Evolutionary conservation across 2,113 vertebrate genomes (phyloP).

Genomic region (Chloebia gouldiae): DNA sequence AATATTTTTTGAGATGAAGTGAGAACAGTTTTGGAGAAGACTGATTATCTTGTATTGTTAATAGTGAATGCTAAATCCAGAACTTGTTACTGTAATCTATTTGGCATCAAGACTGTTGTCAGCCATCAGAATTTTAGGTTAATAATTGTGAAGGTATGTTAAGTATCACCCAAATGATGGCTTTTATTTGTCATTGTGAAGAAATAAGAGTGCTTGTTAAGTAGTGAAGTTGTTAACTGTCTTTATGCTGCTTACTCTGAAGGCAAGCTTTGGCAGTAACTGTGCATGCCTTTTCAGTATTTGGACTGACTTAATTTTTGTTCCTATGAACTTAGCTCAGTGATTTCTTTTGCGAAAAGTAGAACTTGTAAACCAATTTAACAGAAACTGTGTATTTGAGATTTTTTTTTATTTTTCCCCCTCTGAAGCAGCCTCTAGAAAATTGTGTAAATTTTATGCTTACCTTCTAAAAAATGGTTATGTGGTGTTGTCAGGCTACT

Average conservation of each 20-base stretch:
- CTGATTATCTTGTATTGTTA: neutral
- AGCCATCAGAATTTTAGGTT: neutral
- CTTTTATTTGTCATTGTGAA: neutral
- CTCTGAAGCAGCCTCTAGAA: neutral
- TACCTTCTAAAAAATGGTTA: neutral
- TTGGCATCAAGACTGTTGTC: neutral
- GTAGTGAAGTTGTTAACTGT: neutral
- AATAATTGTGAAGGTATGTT: neutral
- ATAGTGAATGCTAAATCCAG: neutral
- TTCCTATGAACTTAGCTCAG: neutral
- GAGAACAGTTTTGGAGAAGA: neutral
- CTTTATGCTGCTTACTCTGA: neutral
- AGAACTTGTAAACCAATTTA: neutral
- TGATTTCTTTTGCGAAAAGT: neutral
- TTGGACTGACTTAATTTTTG: neutral
- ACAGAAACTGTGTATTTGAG: neutral
- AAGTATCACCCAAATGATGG: neutral
- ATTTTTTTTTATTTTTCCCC: neutral
- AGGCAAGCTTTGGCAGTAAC: neutral
- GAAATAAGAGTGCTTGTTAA: neutral
- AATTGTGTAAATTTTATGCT: neutral
- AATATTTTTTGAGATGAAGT: neutral
- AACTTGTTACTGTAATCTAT: neutral
- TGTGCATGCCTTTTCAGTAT: neutral
- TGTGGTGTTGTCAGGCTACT: neutral